Conservation (phyloP, 2,797 vertebrate species). For the Chrysocyon brachyurus region DNA sequence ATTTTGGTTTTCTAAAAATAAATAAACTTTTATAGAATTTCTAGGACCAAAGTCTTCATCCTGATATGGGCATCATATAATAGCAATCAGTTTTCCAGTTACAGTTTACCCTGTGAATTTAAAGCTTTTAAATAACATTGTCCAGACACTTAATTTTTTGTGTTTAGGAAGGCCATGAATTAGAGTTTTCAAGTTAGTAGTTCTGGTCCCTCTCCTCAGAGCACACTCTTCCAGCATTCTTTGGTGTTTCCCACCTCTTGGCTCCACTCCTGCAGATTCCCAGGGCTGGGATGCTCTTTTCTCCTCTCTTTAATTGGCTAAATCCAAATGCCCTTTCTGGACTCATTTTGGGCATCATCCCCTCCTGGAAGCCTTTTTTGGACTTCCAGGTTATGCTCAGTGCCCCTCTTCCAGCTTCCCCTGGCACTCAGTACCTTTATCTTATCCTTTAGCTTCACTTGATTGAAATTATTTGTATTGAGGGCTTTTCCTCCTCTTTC, state of each 20-base stretch:
- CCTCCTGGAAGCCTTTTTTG: not conserved
- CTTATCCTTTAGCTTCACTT: not conserved
- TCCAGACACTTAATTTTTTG: slow-evolving; percentile 2
- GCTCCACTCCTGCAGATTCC: not conserved
- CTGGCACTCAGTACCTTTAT: not conserved
- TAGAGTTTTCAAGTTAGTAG: not conserved
- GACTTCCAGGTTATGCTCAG: not conserved
- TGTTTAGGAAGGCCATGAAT: not conserved
- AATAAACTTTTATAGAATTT: slow-evolving; percentile 27
- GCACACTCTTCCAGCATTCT: not conserved
- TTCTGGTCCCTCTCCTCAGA: not conserved
- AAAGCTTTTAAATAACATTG: slow-evolving; percentile 14
- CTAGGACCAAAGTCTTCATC: slow-evolving; percentile 33
- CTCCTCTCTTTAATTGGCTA: not conserved
- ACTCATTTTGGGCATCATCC: not conserved
- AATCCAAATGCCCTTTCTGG: not conserved
- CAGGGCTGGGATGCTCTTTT: not conserved
- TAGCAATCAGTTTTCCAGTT: not conserved
- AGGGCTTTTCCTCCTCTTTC: not conserved
- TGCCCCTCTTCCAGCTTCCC: not conserved
- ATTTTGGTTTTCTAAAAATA: slow-evolving; percentile 62
- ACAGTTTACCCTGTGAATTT: not conserved
- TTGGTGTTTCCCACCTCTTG: not conserved
- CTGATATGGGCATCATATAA: not conserved
- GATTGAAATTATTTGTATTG: slow-evolving; percentile 30